A percentile compares a stretch with the other conserved stretches of the same genome.
phyloP scores from a whole-genome alignment of 2,797 vertebrate genomes.

The Sphaeramia orbicularis region DNA sequence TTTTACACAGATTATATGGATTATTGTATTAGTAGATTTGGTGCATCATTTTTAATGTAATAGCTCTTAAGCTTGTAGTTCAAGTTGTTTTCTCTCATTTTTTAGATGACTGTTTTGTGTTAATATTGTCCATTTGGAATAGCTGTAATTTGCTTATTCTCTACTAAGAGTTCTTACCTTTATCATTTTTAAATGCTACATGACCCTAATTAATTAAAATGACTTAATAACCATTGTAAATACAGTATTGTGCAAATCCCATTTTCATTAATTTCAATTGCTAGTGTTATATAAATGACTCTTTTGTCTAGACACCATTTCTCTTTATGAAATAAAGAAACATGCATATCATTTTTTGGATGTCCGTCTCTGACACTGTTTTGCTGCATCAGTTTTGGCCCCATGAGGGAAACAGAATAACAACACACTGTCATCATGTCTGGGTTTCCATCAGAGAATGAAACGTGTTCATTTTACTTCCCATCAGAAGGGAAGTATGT shows the following conservation, averaged over 20 bases:
- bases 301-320: slow-evolving; percentile 99
- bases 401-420: no score
- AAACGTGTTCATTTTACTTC: no score
- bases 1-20: slow-evolving; percentile 99
- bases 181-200: slow-evolving; percentile 90
- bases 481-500: no score
- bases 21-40: slow-evolving; percentile 98
- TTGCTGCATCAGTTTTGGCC: neutral
- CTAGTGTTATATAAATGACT: slow-evolving; percentile 96
- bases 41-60: slow-evolving; percentile 98
- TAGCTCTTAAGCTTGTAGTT: slow-evolving; percentile 95
- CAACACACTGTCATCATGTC: no score
- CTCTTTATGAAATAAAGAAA: slow-evolving; percentile 99
- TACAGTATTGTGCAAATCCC: slow-evolving; percentile 96
- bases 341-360: slow-evolving; percentile 86
- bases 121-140: slow-evolving; percentile 98
- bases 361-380: slow-evolving; percentile 16
- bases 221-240: slow-evolving; percentile 98
- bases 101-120: slow-evolving; percentile 99
- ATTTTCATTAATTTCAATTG: slow-evolving; percentile 97
- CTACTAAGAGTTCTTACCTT: slow-evolving; percentile 98
- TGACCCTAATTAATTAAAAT: slow-evolving; percentile 95
- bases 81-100: slow-evolving; percentile 84
- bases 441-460: no score
- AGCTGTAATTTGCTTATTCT: slow-evolving; percentile 98